phyloP scores from a whole-genome alignment of 2,888 invertebrate species.

The Hyalella azteca region DNA sequence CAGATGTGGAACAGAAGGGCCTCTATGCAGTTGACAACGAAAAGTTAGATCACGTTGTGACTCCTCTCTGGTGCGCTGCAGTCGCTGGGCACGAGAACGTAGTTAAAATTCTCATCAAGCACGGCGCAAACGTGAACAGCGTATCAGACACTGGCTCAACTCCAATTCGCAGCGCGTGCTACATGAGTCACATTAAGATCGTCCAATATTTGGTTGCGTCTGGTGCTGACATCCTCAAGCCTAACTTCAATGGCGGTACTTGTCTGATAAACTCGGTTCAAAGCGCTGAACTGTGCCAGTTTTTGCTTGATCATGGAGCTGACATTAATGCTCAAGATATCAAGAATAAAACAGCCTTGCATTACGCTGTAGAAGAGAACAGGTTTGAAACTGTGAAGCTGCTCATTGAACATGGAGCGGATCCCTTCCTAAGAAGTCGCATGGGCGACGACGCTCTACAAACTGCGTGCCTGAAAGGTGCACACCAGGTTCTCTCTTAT shows the following conservation, averaged over 20 bases:
- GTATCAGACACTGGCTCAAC: slow-evolving; percentile 78
- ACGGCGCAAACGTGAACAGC: slow-evolving; percentile 85
- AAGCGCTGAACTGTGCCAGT: slow-evolving; percentile 79
- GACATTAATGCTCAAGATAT: slow-evolving; percentile 85
- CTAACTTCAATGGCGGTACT: slow-evolving; percentile 91
- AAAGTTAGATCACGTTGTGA: slow-evolving; percentile 78
- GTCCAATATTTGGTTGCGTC: slow-evolving; percentile 75
- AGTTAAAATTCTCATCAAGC: slow-evolving; percentile 76
- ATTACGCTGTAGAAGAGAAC: slow-evolving; percentile 81
- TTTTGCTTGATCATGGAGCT: slow-evolving; percentile 77
- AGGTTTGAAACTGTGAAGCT: slow-evolving; percentile 82
- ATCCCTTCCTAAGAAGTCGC: slow-evolving; percentile 76
- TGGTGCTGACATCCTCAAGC: slow-evolving; percentile 81
- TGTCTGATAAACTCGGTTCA: slow-evolving; percentile 93
- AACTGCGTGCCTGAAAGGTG: slow-evolving; percentile 59
- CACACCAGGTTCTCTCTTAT: slow-evolving; percentile 55
- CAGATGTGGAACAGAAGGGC: slow-evolving; percentile 84
- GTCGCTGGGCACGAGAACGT: slow-evolving; percentile 81
- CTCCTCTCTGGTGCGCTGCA: slow-evolving; percentile 91
- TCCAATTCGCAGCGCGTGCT: slow-evolving; percentile 83
- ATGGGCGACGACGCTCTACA: slow-evolving; percentile 64
- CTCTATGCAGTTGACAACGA: slow-evolving; percentile 85
- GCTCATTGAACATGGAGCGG: slow-evolving; percentile 79
- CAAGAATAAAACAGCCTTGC: slow-evolving; percentile 88
- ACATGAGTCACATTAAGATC: slow-evolving; percentile 85